A percentile compares a stretch with the other conserved stretches of the same genome.
Evolutionary conservation across 2,113 vertebrate species (phyloP).

Genomic region (Corvus hawaiiensis): DNA sequence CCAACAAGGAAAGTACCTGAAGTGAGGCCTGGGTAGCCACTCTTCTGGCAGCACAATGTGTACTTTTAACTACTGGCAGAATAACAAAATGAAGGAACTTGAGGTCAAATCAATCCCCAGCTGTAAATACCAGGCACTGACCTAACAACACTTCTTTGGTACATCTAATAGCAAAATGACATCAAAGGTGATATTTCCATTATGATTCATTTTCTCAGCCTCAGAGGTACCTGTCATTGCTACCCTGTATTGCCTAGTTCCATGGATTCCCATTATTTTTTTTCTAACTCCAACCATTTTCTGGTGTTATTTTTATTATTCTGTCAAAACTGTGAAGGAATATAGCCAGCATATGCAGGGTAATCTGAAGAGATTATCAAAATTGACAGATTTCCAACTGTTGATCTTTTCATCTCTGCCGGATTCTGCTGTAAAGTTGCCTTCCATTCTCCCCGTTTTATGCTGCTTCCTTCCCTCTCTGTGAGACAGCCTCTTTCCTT

Average conservation of each 20-base stretch:
- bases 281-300: neutral
- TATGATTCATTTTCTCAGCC: neutral
- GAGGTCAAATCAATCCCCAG: neutral
- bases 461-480: neutral
- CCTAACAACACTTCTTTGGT: neutral
- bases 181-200: neutral
- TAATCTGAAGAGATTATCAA: neutral
- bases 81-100: neutral
- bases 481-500: neutral
- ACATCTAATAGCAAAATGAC: neutral
- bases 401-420: neutral
- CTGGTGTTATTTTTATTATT: neutral
- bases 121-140: neutral
- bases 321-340: neutral
- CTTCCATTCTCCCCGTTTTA: neutral
- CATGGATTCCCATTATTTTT: neutral
- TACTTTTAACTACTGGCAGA: neutral
- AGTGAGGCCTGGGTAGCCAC: neutral
- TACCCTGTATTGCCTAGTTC: neutral
- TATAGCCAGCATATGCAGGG: neutral
- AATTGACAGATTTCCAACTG: neutral
- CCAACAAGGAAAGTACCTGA: neutral
- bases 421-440: neutral
- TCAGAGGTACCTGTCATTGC: neutral
- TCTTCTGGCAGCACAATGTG: neutral